Conservation (phyloP, 2,888 invertebrate species). For the Philopedon plagiatum region DNA sequence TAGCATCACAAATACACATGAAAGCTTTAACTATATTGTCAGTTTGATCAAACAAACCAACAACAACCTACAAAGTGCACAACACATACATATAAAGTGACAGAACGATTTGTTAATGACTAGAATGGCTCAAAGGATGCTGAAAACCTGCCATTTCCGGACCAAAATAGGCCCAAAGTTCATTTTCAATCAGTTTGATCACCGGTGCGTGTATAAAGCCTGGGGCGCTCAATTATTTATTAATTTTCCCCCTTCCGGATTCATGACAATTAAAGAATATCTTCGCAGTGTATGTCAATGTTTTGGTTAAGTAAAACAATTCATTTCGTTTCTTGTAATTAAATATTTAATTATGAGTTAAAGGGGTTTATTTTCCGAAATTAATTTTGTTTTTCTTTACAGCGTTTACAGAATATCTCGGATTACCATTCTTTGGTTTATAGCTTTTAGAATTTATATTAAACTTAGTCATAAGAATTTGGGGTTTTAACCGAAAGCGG, state of each 20-base stretch:
- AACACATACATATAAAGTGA: neutral
- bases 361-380: neutral
- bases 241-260: conserved; percentile 58
- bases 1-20: neutral
- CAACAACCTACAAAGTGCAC: neutral
- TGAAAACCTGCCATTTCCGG: conserved; percentile 28
- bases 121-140: conserved; percentile 23
- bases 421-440: too few species aligned
- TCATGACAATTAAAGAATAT: conserved; percentile 9
- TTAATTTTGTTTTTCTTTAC: too few species aligned
- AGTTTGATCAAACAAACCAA: neutral
- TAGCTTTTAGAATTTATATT: too few species aligned
- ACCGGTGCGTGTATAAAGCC: conserved; percentile 59
- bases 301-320: neutral
- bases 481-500: too few species aligned
- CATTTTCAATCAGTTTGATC: conserved; percentile 61
- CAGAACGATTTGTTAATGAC: conserved; percentile 11
- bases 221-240: conserved; percentile 62
- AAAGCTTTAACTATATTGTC: neutral
- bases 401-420: too few species aligned
- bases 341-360: neutral
- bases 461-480: too few species aligned
- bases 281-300: neutral
- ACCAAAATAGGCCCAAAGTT: conserved; percentile 50
- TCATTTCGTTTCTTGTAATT: neutral